A percentile compares a stretch with the other conserved stretches of the same genome.
phyloP scores from a whole-genome alignment of 2,888 invertebrate species.

The Pyrgus malvae region DNA sequence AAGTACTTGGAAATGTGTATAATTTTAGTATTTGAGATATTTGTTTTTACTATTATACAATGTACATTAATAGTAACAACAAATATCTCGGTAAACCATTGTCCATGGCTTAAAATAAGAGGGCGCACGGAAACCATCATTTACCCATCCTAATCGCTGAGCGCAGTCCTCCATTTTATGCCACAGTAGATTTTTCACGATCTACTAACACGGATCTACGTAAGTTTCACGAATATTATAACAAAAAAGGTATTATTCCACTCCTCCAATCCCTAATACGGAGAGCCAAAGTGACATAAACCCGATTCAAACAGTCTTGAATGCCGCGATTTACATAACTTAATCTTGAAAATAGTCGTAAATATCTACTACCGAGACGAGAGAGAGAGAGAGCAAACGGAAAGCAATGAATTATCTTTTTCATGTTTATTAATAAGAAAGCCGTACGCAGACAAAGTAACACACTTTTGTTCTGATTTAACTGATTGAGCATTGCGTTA shows the following conservation, averaged over 20 bases:
- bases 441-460: neutral
- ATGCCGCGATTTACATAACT: slow-evolving; percentile 15
- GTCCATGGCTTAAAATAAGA: too few species aligned
- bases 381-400: slow-evolving; percentile 10
- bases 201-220: too few species aligned
- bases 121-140: too few species aligned
- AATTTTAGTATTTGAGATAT: too few species aligned
- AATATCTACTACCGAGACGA: slow-evolving; percentile 12
- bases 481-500: neutral
- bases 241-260: slow-evolving; percentile 9
- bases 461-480: neutral
- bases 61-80: too few species aligned
- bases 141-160: too few species aligned
- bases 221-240: too few species aligned
- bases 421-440: slow-evolving; percentile 25
- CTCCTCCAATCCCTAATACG: slow-evolving; percentile 9
- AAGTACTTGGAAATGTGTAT: too few species aligned
- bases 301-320: slow-evolving; percentile 14
- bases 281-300: slow-evolving; percentile 17
- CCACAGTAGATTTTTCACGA: too few species aligned
- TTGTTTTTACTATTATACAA: too few species aligned
- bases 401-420: slow-evolving; percentile 10
- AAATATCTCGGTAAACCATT: too few species aligned
- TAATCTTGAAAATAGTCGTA: slow-evolving; percentile 23
- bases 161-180: too few species aligned